Evolutionary conservation across 2,888 invertebrate genomes (phyloP).

Genomic region (Nineta flava): DNA sequence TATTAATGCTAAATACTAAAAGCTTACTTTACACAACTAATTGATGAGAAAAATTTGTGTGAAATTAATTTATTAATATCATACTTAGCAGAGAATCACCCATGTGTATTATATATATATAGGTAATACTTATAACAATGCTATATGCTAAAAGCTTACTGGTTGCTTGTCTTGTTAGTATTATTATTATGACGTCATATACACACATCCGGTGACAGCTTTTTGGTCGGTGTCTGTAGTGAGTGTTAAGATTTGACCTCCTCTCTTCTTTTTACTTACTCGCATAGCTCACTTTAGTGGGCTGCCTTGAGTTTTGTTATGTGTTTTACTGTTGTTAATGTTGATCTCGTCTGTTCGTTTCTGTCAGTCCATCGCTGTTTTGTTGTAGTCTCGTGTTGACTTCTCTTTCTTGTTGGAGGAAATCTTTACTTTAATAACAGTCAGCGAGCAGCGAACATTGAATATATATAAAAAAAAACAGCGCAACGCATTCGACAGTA

Average conservation of each 20-base stretch:
- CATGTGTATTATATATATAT: too few relatives aligned
- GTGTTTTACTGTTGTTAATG: too few relatives aligned
- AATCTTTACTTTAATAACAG: not conserved
- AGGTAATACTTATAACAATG: not conserved
- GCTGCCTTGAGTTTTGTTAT: not conserved
- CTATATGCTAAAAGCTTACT: not conserved
- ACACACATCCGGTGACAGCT: conserved; percentile 17
- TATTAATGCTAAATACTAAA: too few relatives aligned
- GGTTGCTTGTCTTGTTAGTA: not conserved
- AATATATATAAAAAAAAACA: too few relatives aligned
- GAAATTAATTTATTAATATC: too few relatives aligned
- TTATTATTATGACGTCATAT: conserved; percentile 12
- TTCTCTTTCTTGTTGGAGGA: too few relatives aligned
- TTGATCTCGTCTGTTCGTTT: too few relatives aligned
- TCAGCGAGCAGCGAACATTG: not conserved
- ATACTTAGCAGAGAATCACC: too few relatives aligned
- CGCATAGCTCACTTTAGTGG: not conserved
- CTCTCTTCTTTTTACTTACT: not conserved
- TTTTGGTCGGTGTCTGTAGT: conserved; percentile 15
- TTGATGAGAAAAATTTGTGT: too few relatives aligned
- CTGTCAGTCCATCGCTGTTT: not conserved
- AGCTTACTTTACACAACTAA: too few relatives aligned
- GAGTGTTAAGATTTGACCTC: conserved; percentile 7
- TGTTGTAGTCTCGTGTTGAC: not conserved
- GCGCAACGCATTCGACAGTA: too few relatives aligned